Evolutionary conservation across 2,113 vertebrate species (phyloP).

Genomic region (Oryzias celebensis): DNA sequence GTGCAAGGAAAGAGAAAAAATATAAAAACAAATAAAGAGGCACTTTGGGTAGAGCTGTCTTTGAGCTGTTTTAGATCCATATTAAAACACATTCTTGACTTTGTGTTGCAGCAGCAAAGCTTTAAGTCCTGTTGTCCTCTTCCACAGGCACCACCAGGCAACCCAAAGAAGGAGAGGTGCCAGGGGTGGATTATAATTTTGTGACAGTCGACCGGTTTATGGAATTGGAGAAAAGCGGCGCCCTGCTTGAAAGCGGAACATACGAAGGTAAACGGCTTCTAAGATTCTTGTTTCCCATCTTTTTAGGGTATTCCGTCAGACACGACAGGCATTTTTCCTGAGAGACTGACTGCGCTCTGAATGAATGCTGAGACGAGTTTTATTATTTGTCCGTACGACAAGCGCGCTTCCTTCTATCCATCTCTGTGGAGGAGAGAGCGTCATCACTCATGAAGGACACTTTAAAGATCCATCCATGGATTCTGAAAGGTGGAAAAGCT

Average conservation of each 20-base stretch:
- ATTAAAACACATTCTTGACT: no score
- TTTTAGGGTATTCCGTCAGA: background rate
- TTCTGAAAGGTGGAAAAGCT: constrained; percentile 24
- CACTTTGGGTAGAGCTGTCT: no score
- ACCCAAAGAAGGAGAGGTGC: constrained; percentile 98
- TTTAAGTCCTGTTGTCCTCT: constrained; percentile 42
- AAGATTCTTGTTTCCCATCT: constrained; percentile 13
- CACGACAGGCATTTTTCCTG: background rate
- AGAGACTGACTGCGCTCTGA: constrained; percentile 32
- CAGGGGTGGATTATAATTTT: constrained; percentile 98
- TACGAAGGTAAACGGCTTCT: constrained; percentile 89
- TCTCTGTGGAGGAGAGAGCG: constrained; percentile 26
- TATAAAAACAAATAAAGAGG: constrained; percentile 3
- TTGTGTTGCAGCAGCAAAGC: background rate
- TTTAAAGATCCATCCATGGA: constrained; percentile 24
- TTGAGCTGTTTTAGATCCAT: no score
- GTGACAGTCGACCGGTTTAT: constrained; percentile 96
- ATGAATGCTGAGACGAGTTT: constrained; percentile 17
- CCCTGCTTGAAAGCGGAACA: constrained; percentile 96
- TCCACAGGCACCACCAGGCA: constrained; percentile 93
- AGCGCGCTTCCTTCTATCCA: constrained; percentile 25
- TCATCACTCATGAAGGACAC: constrained; percentile 32
- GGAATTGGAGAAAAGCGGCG: constrained; percentile 97
- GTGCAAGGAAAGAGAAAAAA: constrained; percentile 6
- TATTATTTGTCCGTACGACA: constrained; percentile 23